These are phyloP conservation scores for Cheilinus undulatus DNA, from an alignment of 2,113 vertebrate species.

Conservation along the genomic window DNA sequence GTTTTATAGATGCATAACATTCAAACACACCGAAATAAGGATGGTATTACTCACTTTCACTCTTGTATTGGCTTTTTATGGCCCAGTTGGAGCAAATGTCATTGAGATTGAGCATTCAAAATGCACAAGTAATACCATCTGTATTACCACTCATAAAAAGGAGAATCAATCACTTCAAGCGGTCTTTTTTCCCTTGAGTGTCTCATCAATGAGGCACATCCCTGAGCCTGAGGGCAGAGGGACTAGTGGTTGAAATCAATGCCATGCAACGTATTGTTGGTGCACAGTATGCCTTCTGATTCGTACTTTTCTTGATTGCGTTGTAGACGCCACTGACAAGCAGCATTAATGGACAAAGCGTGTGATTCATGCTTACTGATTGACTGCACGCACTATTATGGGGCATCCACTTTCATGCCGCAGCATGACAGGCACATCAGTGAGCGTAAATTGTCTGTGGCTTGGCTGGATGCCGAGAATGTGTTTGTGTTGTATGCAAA, in stretches of 20 bases:
- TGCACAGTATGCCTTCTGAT: slow-evolving; percentile 65
- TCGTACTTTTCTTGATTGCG: slow-evolving; percentile 72
- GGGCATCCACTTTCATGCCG: slow-evolving; percentile 36
- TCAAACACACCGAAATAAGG: slow-evolving; percentile 72
- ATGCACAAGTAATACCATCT: slow-evolving; percentile 71
- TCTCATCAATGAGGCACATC: slow-evolving; percentile 71
- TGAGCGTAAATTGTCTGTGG: slow-evolving; percentile 38
- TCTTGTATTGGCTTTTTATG: slow-evolving; percentile 68
- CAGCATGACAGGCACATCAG: slow-evolving; percentile 36
- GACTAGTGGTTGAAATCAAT: slow-evolving; percentile 76
- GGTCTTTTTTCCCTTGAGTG: slow-evolving; percentile 72
- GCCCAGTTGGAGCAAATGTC: slow-evolving; percentile 71
- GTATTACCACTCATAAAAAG: slow-evolving; percentile 76
- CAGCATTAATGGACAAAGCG: slow-evolving; percentile 57
- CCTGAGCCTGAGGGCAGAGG: slow-evolving; percentile 51
- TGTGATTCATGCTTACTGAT: slow-evolving; percentile 63
- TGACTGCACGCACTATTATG: slow-evolving; percentile 34
- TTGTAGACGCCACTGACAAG: slow-evolving; percentile 56
- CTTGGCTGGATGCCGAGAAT: slow-evolving; percentile 42
- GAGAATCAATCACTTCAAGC: slow-evolving; percentile 79
- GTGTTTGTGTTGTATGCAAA: slow-evolving; percentile 37
- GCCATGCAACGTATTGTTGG: slow-evolving; percentile 69
- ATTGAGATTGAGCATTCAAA: slow-evolving; percentile 74
- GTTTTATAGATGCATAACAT: slow-evolving; percentile 67
- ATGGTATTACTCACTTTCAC: slow-evolving; percentile 61